A percentile compares a stretch with the other conserved stretches of the same genome.
Evolutionary conservation across 1,140 invertebrate genomes (phyloP).

Genomic region (Aradophagus sp.): DNA sequence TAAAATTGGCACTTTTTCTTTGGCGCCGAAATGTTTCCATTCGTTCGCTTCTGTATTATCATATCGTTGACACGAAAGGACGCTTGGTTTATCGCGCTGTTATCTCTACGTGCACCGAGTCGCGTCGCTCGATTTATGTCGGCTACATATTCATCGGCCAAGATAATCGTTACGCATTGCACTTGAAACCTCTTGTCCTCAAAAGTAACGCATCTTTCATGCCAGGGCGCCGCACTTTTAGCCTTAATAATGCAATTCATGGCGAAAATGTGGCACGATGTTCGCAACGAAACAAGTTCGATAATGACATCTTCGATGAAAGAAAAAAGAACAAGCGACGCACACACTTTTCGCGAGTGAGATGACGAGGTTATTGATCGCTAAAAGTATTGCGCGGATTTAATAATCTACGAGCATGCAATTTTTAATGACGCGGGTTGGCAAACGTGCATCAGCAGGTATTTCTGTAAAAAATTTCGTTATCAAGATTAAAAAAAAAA

Average conservation of each 20-base stretch:
- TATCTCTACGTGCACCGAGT: slow-evolving; percentile 38
- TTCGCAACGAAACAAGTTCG: not conserved
- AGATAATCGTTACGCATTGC: slow-evolving; percentile 33
- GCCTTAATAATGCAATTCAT: slow-evolving; percentile 18
- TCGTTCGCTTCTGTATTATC: slow-evolving; percentile 24
- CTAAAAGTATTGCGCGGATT: slow-evolving; percentile 14
- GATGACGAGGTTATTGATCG: slow-evolving; percentile 9
- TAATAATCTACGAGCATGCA: slow-evolving; percentile 9
- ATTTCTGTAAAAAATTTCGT: no score
- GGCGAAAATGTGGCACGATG: not conserved
- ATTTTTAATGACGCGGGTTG: slow-evolving; percentile 9
- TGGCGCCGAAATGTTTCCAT: not conserved
- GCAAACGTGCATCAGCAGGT: no score
- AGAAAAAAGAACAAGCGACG: not conserved
- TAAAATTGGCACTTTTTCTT: not conserved
- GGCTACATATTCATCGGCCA: slow-evolving; percentile 8
- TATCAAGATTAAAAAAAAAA: no score
- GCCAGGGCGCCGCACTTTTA: not conserved
- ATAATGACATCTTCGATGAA: slow-evolving; percentile 20
- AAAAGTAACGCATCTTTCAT: slow-evolving; percentile 5
- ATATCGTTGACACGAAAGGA: slow-evolving; percentile 37
- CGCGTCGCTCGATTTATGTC: slow-evolving; percentile 21
- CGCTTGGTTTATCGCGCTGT: slow-evolving; percentile 26
- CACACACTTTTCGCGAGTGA: slow-evolving; percentile 8
- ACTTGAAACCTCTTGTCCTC: slow-evolving; percentile 15